These are phyloP conservation scores for Macrobrachium nipponense DNA, from an alignment of 1,140 invertebrate genomes.

Conservation along the genomic window DNA sequence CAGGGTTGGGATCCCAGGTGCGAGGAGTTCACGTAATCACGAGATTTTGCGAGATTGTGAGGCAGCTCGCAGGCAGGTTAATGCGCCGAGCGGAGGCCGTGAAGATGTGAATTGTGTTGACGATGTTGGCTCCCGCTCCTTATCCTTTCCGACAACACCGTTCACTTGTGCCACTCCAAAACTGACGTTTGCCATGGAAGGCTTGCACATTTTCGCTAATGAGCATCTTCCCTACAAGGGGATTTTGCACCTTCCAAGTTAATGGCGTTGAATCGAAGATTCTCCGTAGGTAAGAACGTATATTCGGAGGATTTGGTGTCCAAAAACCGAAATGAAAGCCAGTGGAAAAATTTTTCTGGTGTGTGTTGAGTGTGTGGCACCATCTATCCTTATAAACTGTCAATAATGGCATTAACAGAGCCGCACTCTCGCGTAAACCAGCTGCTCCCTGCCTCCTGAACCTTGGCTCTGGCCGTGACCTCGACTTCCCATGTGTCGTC, in stretches of 20 bases:
- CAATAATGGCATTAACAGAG: slow-evolving; percentile 61
- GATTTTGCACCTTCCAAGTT: too few species aligned
- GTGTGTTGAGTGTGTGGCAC: slow-evolving; percentile 52
- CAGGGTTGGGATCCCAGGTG: slow-evolving; percentile 46
- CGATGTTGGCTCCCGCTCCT: slow-evolving; percentile 12
- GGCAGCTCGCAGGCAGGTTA: slow-evolving; percentile 47
- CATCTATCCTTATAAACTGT: slow-evolving; percentile 61
- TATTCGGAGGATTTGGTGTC: neutral
- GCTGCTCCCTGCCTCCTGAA: slow-evolving; percentile 33
- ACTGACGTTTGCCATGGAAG: too few species aligned
- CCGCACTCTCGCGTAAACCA: slow-evolving; percentile 52
- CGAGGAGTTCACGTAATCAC: slow-evolving; percentile 60
- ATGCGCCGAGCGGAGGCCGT: slow-evolving; percentile 28
- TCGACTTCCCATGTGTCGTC: neutral
- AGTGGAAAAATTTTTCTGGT: slow-evolving; percentile 44
- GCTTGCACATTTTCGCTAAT: too few species aligned
- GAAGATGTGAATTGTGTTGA: slow-evolving; percentile 56
- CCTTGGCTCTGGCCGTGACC: slow-evolving; percentile 30
- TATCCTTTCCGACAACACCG: neutral
- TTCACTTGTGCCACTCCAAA: too few species aligned
- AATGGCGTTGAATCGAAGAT: neutral
- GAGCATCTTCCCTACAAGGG: too few species aligned
- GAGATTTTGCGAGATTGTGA: slow-evolving; percentile 59
- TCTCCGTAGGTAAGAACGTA: neutral
- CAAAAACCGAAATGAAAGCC: slow-evolving; percentile 43